Percentiles rank a stretch among this genome's conserved stretches.
Evolutionary conservation across 2,797 vertebrate genomes (phyloP).

Genomic region (Phataginus tricuspis): DNA sequence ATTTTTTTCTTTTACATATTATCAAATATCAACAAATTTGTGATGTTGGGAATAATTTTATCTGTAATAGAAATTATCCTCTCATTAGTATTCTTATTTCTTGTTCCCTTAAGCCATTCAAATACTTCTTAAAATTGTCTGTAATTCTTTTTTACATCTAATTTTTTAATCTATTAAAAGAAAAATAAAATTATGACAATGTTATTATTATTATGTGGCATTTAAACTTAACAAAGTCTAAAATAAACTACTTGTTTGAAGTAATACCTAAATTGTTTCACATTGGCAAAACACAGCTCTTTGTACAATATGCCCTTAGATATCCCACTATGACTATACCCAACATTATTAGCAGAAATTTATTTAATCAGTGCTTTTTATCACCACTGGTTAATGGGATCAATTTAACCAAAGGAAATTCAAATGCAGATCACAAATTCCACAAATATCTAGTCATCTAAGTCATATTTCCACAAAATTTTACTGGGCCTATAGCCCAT

Average conservation of each 20-base stretch:
- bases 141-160: neutral
- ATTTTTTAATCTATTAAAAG: neutral
- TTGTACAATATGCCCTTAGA: neutral
- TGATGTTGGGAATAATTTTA: neutral
- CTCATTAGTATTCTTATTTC: neutral
- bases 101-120: neutral
- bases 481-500: neutral
- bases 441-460: neutral
- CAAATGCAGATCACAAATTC: neutral
- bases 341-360: neutral
- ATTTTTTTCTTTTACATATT: neutral
- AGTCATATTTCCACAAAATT: neutral
- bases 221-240: neutral
- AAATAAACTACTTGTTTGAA: neutral
- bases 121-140: neutral
- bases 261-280: neutral
- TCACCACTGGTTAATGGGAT: neutral
- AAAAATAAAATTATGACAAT: neutral
- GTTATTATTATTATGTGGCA: neutral
- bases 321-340: neutral
- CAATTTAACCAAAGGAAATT: neutral
- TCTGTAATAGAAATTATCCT: neutral
- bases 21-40: neutral
- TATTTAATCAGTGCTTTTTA: neutral
- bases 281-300: neutral